Conservation (phyloP, 2,888 invertebrate genomes). For the Bimastos eiseni region DNA sequence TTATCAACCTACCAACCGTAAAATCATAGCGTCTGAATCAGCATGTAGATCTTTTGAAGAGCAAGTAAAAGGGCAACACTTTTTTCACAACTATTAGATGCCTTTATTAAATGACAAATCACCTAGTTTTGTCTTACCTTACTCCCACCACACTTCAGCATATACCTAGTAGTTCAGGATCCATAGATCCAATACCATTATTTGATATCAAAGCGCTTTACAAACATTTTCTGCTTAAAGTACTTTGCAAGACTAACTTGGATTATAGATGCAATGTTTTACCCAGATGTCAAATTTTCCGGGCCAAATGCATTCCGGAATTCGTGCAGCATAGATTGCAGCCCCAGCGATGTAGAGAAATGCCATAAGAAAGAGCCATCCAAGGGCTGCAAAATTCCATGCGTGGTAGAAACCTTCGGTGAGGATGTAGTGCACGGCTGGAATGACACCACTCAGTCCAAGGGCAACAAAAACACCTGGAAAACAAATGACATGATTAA, state of each 20-base stretch:
- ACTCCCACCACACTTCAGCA: not conserved
- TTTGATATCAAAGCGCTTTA: no score
- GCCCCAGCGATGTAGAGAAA: constrained; percentile 92
- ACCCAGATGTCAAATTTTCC: constrained; percentile 96
- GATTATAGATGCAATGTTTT: constrained; percentile 53
- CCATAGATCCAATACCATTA: not conserved
- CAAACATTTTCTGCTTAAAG: no score
- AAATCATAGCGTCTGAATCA: not conserved
- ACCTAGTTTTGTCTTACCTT: not conserved
- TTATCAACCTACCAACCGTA: not conserved
- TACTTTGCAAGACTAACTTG: not conserved
- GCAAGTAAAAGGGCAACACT: not conserved
- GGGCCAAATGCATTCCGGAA: constrained; percentile 98
- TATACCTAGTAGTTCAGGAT: not conserved
- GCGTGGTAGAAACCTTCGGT: constrained; percentile 94
- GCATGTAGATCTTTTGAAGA: not conserved
- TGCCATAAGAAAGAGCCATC: constrained; percentile 93
- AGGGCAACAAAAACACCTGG: constrained; percentile 89
- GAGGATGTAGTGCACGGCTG: constrained; percentile 91
- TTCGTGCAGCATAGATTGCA: constrained; percentile 88
- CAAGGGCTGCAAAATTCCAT: constrained; percentile 86
- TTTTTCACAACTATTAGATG: not conserved
- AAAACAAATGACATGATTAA: no score
- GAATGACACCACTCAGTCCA: constrained; percentile 93
- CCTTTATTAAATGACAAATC: not conserved